These are phyloP conservation scores for Tridacna crocea DNA, from an alignment of 2,888 invertebrate genomes.

Conservation along the genomic window DNA sequence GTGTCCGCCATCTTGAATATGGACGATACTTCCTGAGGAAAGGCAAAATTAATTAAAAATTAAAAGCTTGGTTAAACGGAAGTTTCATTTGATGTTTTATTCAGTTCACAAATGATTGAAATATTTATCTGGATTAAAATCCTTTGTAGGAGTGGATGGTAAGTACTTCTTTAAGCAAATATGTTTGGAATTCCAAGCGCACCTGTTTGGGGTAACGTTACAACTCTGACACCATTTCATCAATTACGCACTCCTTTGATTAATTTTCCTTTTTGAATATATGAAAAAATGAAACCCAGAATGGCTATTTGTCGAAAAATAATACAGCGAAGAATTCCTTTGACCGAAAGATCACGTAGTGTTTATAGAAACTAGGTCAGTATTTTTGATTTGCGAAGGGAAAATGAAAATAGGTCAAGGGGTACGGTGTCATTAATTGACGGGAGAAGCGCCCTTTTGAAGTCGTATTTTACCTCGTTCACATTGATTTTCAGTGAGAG, in stretches of 20 bases:
- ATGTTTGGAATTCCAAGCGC: conserved; percentile 56
- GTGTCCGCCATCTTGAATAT: conserved; percentile 72
- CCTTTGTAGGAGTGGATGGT: conserved; percentile 47
- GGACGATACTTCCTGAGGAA: conserved; percentile 67
- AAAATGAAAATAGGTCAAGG: conserved; percentile 23
- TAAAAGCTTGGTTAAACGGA: background rate
- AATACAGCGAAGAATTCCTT: no score
- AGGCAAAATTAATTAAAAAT: background rate
- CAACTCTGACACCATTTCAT: background rate
- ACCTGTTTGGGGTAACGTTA: conserved; percentile 42
- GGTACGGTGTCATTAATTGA: conserved; percentile 8
- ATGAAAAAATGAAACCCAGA: background rate
- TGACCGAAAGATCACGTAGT: background rate
- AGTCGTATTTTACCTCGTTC: background rate
- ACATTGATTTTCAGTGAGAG: no score
- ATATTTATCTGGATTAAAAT: conserved; percentile 19
- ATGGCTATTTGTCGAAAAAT: background rate
- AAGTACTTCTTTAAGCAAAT: conserved; percentile 44
- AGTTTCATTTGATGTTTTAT: conserved; percentile 1
- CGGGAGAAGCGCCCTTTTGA: background rate
- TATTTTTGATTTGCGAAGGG: conserved; percentile 20
- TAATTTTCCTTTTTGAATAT: background rate
- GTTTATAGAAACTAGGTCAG: conserved; percentile 3
- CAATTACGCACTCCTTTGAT: background rate
- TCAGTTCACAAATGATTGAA: conserved; percentile 33